Base-by-base conservation (phyloP, 2,113 vertebrate species). In the Platysternon megacephalum region DNA sequence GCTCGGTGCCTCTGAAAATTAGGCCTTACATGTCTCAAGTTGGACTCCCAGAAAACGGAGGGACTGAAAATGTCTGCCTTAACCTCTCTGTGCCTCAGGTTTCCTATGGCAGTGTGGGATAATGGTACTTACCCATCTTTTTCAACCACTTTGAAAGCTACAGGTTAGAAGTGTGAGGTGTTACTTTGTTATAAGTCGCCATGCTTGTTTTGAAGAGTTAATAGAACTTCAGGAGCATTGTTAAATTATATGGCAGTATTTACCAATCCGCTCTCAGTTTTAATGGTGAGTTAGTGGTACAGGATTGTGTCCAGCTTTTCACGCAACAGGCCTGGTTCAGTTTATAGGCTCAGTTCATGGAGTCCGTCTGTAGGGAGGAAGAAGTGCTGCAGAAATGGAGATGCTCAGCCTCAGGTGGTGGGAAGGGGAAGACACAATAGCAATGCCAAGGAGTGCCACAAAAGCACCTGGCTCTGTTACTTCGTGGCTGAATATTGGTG, bases 401-500 rank as follows among this genome's bases (percentile, higher is more conserved):
- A 0, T 32, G 35, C 82, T 26, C 52, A 65, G 58, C 91, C 80
- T 0, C 39, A 80, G 8, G 74, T 39, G 17, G 68, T 80, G 81
- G 56, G 32, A 65, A 35, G 49, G 48, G 22, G 56, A 83, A 22
- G 1, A n/a, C 0, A 0, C 39, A 72, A 11, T 5, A 79, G 42
- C n/a, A 86, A 1, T 39, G 11, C 21, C 17, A 7, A 28, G 52
- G 14, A 32, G n/a, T 49, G 28, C 16, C 32, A 16, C 14, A 4
- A 55, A 72, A n/a, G 14, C 28, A 68, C 44, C 52, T 85, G 52
- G 5, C 26, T 68, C 19, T 26, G 39, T 46, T 44, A 78, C 26
- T 29, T 78, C 11, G 1, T 46, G 24, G 24, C 74, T 78, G 74
- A 24, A 13, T 78, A 24, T 78, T 78, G 24, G 42, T 46, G 3